phyloP scores from a whole-genome alignment of 2,113 vertebrate species.

The Nettapus auritus region DNA sequence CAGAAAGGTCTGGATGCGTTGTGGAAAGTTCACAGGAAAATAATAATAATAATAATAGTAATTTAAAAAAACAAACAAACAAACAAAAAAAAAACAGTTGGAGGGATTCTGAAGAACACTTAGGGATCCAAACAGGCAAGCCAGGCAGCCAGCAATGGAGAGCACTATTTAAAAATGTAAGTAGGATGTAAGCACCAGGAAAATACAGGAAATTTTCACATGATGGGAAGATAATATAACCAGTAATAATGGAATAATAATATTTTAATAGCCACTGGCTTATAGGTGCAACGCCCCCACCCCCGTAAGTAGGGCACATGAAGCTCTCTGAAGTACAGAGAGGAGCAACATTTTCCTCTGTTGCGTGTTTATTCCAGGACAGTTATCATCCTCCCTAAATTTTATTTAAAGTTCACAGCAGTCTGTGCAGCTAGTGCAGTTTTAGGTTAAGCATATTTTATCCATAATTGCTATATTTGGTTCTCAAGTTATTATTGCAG shows the following conservation, averaged over 20 bases:
- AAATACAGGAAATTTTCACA: not conserved
- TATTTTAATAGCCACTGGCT: slow-evolving; percentile 12
- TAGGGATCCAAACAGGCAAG: not conserved
- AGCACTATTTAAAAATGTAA: not conserved
- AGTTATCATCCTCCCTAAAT: slow-evolving; percentile 69
- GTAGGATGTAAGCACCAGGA: not conserved
- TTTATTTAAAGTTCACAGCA: slow-evolving; percentile 80
- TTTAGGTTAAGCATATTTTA: slow-evolving; percentile 89
- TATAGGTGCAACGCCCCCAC: not conserved
- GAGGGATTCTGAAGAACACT: not conserved
- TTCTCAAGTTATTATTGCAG: slow-evolving; percentile 86
- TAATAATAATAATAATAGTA: too few species aligned
- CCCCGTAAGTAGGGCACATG: not conserved
- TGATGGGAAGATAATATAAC: not conserved
- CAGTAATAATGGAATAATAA: not conserved
- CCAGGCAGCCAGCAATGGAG: not conserved
- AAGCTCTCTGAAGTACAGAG: not conserved
- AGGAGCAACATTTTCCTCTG: not conserved
- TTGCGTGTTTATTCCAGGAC: slow-evolving; percentile 59
- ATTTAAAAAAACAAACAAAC: not conserved
- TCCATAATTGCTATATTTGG: slow-evolving; percentile 87
- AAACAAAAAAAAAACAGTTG: not conserved
- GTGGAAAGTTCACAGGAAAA: not conserved
- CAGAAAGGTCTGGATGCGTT: not conserved
- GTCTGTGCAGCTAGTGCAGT: slow-evolving; percentile 77